Base-by-base conservation (phyloP, 2,797 vertebrate species). In the Varecia variegata region DNA sequence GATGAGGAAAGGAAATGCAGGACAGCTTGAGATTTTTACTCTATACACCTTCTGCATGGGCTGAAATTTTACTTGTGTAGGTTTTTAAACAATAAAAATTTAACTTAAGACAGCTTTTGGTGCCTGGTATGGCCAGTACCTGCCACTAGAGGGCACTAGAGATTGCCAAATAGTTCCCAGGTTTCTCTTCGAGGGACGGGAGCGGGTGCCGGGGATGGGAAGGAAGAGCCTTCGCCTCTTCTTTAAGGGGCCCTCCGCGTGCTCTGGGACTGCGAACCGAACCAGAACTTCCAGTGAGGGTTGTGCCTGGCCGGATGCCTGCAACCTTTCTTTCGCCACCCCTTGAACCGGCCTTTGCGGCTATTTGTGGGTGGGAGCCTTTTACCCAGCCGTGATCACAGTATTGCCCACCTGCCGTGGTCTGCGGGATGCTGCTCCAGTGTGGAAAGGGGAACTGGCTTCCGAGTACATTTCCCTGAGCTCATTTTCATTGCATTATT, bases 141-240 rank as follows among this genome's bases (percentile, higher is more conserved):
- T 1, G 62, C 98, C 98, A 98, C 98, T 96, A 97, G 98, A 98
- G 98, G 98, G 98, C 98, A 97, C 77, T 97, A 90, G 82, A 99
- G 98, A 97, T 98, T 94, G 98, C 91, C 11, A 27, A 97, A 98
- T 97, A 47, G 18, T 58, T 67, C 71, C 38, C 11, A 25, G 12
- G 27, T 35, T n/a, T 45, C 2, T 45, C 47, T 20, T 18, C 2
- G 11, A 0, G 14, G 50, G 10, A 2, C 4, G 15, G 85, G 12
- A 6, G 2, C 5, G 0, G 5, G 18, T 2, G 47, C 54, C 1
- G 5, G 45, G 45, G 15, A 20, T 18, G 2, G 17, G 43, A 14
- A 20, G 56, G 17, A 21, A 32, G 23, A 1, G 12, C 43, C 11
- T 47, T 56, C 3, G 1, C 9, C 20, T 79, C 25, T 45, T 52